Conservation (phyloP, 2,113 vertebrate species). For the Neodontobutis hainanensis region DNA sequence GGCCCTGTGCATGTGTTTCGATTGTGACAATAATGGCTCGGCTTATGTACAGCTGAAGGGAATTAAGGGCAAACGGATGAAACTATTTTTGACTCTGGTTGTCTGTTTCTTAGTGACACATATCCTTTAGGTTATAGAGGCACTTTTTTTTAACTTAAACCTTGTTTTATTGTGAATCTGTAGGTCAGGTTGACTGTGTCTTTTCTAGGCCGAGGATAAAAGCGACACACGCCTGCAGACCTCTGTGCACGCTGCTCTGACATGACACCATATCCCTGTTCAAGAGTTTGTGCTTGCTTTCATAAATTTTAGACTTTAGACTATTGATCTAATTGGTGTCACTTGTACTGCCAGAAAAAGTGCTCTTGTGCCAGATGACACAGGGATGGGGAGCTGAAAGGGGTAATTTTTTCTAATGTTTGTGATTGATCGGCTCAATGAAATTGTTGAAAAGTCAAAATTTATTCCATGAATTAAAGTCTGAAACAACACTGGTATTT, state of each 20-base stretch:
- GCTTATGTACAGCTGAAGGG: neutral
- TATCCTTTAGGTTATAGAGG: too few relatives aligned
- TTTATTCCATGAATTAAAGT: too few relatives aligned
- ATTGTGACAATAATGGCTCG: neutral
- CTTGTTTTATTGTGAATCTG: neutral
- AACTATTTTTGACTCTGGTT: too few relatives aligned
- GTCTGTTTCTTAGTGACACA: too few relatives aligned
- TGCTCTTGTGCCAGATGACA: conserved; percentile 19
- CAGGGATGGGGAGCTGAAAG: conserved; percentile 14
- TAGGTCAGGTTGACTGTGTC: conserved; percentile 15
- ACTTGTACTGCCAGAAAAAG: conserved; percentile 61
- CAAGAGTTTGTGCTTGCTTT: conserved; percentile 70
- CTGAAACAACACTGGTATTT: too few relatives aligned
- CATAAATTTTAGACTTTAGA: conserved; percentile 76
- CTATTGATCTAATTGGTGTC: conserved; percentile 74
- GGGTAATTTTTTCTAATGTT: conserved; percentile 12
- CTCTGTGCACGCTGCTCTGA: conserved; percentile 21
- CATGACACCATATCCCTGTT: conserved; percentile 52
- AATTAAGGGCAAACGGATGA: too few relatives aligned
- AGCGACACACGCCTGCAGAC: neutral
- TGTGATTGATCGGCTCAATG: neutral
- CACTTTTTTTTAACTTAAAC: neutral
- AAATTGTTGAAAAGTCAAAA: neutral
- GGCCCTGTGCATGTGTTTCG: conserved; percentile 4
- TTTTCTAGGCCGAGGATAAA: conserved; percentile 15